Evolutionary conservation across 1,140 invertebrate species (phyloP), one percentile per base, ranked within the genome.

Genomic region (Listronotus oregonensis): DNA sequence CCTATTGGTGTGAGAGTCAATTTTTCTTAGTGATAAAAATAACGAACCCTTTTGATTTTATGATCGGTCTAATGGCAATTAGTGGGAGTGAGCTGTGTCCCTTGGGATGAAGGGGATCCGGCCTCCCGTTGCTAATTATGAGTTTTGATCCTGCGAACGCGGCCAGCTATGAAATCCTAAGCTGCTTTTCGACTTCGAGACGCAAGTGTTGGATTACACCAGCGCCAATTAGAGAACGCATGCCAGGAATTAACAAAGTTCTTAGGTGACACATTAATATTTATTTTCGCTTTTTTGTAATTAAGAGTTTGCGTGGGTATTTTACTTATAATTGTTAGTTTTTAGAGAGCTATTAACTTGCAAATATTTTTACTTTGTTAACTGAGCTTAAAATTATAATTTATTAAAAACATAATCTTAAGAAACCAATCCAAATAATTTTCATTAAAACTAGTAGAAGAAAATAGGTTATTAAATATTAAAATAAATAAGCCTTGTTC

Each of bases 151-250:
- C 39, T 17, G 55, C 39, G 49, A 17, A 27, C 39, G 47, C 54
- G 54, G 62, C 66, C 37, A 51, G 66, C 55, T 59, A 69, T 71
- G 70, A 71, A 71, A 71, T 71, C 64, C 70, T 71, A 71, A 71
- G 70, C 70, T 59, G 70, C 64, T 68, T 68, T 58, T 63, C 50
- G 67, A 51, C 64, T 68, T 61, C 58, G 64, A 47, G 47, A 60
- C 56, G 70, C 67, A 59, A 66, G 70, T 66, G 67, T 71, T 64
- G 67, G 70, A 64, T 71, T 71, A 71, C 70, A 60, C 43, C 17
- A 10, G 59, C 61, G 67, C 64, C 70, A 71, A 71, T 71, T 71
- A 71, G 66, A 49, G 34, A 56, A 69, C 65, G 67, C 61, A 67
- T 69, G 67, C 44, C 60, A 44, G 56, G 67, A 60, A 71, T 71